Percentiles rank a stretch among this genome's conserved stretches.
Evolutionary conservation across 2,888 invertebrate species (phyloP).

Genomic region (Cerastoderma edule): DNA sequence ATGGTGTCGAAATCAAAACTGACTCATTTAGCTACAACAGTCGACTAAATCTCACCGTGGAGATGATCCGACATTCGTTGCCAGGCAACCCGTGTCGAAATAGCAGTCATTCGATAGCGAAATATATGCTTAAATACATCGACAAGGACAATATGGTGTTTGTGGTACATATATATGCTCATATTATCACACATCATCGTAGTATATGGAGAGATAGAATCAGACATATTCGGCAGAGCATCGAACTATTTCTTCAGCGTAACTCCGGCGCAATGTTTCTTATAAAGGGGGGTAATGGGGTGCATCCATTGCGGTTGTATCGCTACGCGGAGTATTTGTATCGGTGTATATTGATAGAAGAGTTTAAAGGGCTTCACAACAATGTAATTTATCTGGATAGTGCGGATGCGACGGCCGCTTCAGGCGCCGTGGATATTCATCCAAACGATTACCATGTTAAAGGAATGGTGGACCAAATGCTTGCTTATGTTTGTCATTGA

Average conservation of each 20-base stretch:
- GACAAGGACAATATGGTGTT: not conserved
- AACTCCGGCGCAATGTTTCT: not conserved
- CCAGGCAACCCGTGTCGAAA: not conserved
- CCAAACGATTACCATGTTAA: not conserved
- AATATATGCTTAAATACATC: not conserved
- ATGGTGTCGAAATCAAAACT: not conserved
- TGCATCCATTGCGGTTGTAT: not conserved
- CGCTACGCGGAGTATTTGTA: constrained; percentile 15
- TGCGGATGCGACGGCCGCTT: constrained; percentile 7
- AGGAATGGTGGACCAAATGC: constrained; percentile 4
- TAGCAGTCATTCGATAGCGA: not conserved
- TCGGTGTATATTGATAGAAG: constrained; percentile 2
- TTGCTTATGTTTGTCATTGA: constrained; percentile 4
- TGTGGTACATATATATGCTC: constrained; percentile 3
- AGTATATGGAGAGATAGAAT: not conserved
- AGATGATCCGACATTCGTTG: not conserved
- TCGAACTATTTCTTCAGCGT: not conserved
- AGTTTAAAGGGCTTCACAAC: constrained; percentile 3
- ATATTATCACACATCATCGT: not conserved
- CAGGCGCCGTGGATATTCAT: not conserved
- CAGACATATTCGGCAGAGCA: not conserved
- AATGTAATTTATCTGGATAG: constrained; percentile 8
- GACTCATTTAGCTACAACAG: too few relatives aligned
- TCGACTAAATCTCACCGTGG: not conserved
- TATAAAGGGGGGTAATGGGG: constrained; percentile 2